Evolutionary conservation across 1,140 invertebrate species (phyloP).

Genomic region (Branchinecta lindahli): DNA sequence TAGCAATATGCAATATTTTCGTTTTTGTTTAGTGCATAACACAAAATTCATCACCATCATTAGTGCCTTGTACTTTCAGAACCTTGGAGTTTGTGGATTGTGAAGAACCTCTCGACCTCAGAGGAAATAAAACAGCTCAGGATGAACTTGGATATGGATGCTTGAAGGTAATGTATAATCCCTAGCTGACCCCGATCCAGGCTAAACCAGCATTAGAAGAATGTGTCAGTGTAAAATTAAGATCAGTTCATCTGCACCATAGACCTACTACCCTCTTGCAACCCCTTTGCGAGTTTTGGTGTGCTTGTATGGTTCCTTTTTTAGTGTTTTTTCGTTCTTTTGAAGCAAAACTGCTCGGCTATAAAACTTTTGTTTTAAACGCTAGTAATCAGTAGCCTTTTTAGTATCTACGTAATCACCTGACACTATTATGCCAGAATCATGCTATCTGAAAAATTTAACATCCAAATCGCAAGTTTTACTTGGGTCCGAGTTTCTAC

Average conservation of each 20-base stretch:
- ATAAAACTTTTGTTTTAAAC: too few relatives aligned
- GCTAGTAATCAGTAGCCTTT: too few relatives aligned
- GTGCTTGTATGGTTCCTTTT: background rate
- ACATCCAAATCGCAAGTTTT: too few relatives aligned
- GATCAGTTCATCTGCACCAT: constrained; percentile 15
- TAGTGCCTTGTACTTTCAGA: constrained; percentile 38
- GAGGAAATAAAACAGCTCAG: constrained; percentile 72
- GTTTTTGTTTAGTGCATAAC: too few relatives aligned
- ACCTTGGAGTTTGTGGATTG: constrained; percentile 81
- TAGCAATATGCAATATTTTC: too few relatives aligned
- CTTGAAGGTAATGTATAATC: constrained; percentile 43
- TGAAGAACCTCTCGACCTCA: constrained; percentile 71
- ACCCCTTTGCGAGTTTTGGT: constrained; percentile 15
- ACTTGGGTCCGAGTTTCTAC: too few relatives aligned
- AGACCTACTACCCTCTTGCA: constrained; percentile 13
- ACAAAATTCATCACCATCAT: too few relatives aligned
- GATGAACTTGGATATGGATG: constrained; percentile 65
- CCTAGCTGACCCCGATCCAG: background rate
- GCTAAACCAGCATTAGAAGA: background rate
- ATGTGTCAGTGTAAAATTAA: constrained; percentile 8
- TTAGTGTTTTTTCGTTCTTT: too few relatives aligned
- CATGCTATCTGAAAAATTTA: too few relatives aligned
- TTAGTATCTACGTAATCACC: too few relatives aligned
- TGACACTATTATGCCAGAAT: too few relatives aligned
- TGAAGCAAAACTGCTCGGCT: too few relatives aligned